Evolutionary conservation across 2,113 vertebrate genomes (phyloP).

Genomic region (Rousettus leschenaultii): DNA sequence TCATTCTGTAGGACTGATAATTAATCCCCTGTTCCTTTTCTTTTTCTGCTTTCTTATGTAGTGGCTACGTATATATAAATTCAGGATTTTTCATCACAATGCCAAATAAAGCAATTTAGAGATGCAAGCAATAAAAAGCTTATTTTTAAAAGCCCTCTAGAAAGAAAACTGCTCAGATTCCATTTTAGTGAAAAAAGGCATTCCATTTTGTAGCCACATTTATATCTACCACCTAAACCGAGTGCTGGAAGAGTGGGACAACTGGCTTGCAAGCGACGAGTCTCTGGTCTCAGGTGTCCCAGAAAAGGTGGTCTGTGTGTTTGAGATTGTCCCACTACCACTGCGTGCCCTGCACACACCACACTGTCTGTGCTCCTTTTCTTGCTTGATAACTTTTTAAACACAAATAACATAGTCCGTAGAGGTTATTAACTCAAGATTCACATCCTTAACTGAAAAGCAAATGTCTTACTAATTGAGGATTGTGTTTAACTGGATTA

Average conservation of each 20-base stretch:
- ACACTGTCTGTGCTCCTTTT: not conserved
- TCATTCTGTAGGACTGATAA: conserved; percentile 74
- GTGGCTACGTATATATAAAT: conserved; percentile 73
- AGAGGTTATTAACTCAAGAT: conserved; percentile 12
- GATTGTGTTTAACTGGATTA: conserved; percentile 58
- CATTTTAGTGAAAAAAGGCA: not conserved
- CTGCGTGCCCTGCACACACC: not conserved
- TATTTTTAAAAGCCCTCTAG: conserved; percentile 66
- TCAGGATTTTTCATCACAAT: conserved; percentile 74
- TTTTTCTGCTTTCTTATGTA: conserved; percentile 62
- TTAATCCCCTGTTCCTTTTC: conserved; percentile 75
- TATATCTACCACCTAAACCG: not conserved
- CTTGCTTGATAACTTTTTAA: conserved; percentile 1
- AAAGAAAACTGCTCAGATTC: conserved; percentile 51
- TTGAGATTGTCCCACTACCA: not conserved
- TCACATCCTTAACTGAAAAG: conserved; percentile 42
- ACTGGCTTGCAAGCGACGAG: not conserved
- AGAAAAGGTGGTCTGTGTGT: not conserved
- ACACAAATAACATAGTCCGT: not conserved
- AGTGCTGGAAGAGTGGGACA: not conserved
- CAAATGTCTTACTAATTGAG: conserved; percentile 19
- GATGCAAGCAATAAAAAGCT: conserved; percentile 62
- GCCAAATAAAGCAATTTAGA: conserved; percentile 76
- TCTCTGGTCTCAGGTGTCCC: not conserved
- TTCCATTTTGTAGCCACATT: not conserved